These are phyloP conservation scores for Trachymyrmex cornetzi DNA, from an alignment of 1,140 invertebrate species.

Conservation along the genomic window DNA sequence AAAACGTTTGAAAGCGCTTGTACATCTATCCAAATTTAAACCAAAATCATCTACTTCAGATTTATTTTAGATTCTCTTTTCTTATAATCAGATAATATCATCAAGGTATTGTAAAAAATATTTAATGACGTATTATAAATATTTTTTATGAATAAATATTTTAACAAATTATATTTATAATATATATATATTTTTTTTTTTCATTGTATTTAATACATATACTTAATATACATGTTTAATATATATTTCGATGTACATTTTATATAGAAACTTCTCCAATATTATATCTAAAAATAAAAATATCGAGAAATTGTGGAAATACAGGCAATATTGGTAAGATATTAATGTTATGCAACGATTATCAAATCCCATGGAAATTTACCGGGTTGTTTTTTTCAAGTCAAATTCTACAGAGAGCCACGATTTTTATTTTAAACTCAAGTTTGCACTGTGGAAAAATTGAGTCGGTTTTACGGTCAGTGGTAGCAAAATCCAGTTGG, in stretches of 20 bases:
- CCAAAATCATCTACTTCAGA: neutral
- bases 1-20: neutral
- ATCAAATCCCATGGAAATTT: neutral
- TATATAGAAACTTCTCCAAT: too few species aligned
- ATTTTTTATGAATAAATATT: neutral
- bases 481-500: conserved; percentile 21
- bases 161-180: neutral
- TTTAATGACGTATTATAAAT: neutral
- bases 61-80: neutral
- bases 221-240: neutral
- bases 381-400: neutral
- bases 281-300: neutral
- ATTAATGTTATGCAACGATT: conserved; percentile 15
- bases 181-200: neutral
- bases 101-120: neutral
- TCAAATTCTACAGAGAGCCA: neutral
- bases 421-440: conserved; percentile 15
- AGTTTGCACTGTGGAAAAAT: conserved; percentile 8
- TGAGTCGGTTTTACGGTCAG: conserved; percentile 11
- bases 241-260: too few species aligned
- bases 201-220: neutral
- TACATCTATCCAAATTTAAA: neutral
- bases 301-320: neutral
- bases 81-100: neutral
- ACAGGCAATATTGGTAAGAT: neutral